Percentiles rank a stretch among this genome's conserved stretches.
Evolutionary conservation across 2,113 vertebrate genomes (phyloP).

Genomic region (Chaenogobius annularis): DNA sequence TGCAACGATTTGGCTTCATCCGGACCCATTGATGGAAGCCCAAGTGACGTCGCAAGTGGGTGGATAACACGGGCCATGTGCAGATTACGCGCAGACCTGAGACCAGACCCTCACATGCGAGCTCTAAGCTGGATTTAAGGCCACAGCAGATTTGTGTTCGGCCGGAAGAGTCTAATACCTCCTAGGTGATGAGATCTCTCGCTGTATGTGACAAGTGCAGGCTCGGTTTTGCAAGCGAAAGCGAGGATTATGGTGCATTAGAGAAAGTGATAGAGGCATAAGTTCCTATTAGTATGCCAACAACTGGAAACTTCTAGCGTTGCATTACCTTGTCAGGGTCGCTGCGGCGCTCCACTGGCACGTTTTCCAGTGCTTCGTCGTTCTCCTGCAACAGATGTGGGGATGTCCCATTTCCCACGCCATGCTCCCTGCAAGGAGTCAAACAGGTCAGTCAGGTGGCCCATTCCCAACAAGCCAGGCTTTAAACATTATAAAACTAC

Average conservation of each 20-base stretch:
- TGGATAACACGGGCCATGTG: slow-evolving; percentile 55
- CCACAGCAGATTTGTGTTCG: slow-evolving; percentile 15
- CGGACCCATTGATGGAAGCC: slow-evolving; percentile 59
- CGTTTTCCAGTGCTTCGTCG: slow-evolving; percentile 69
- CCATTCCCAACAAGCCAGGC: slow-evolving; percentile 8
- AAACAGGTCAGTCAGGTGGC: slow-evolving; percentile 39
- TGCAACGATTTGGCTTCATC: slow-evolving; percentile 57
- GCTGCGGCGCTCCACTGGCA: slow-evolving; percentile 74
- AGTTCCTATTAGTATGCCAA: background rate
- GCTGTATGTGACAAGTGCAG: slow-evolving; percentile 38
- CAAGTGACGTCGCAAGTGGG: slow-evolving; percentile 56
- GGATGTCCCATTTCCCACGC: slow-evolving; percentile 72
- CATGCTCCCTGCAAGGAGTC: slow-evolving; percentile 78
- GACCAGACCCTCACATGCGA: slow-evolving; percentile 34
- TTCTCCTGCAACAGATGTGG: slow-evolving; percentile 77
- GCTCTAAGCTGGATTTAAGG: slow-evolving; percentile 61
- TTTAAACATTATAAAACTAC: background rate
- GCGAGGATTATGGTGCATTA: slow-evolving; percentile 43
- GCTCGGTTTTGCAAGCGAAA: slow-evolving; percentile 24
- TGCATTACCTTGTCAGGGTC: slow-evolving; percentile 84
- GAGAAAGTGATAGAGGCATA: slow-evolving; percentile 9
- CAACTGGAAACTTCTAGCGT: background rate
- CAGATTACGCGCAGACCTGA: slow-evolving; percentile 61
- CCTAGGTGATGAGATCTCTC: slow-evolving; percentile 52
- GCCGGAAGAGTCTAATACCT: slow-evolving; percentile 40